phyloP scores from a whole-genome alignment of 2,113 vertebrate genomes.

The Pseudolaguvia tuberculata region DNA sequence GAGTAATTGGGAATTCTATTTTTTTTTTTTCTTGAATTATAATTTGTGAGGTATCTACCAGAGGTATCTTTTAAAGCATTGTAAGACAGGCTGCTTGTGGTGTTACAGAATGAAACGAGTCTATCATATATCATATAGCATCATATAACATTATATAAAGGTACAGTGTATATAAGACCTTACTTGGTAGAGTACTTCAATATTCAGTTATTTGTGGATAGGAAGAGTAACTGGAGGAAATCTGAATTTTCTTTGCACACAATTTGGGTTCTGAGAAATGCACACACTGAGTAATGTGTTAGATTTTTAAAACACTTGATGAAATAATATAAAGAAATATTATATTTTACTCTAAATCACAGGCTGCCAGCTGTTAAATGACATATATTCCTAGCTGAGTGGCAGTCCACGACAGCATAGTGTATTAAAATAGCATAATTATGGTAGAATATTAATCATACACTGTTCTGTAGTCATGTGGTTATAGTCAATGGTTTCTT shows the following conservation, averaged over 20 bases:
- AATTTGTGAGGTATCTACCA: background rate
- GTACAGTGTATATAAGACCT: background rate
- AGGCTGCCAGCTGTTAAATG: background rate
- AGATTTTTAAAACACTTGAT: background rate
- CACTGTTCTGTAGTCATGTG: background rate
- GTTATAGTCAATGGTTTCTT: background rate
- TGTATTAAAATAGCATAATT: background rate
- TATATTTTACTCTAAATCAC: background rate
- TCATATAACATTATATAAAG: too few relatives aligned
- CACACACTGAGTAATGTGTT: background rate
- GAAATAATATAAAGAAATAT: background rate
- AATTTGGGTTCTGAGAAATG: background rate
- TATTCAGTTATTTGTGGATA: background rate
- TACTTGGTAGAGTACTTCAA: background rate
- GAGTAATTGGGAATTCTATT: slow-evolving; percentile 12
- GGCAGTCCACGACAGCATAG: background rate
- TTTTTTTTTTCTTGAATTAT: slow-evolving; percentile 15
- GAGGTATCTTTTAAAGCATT: background rate
- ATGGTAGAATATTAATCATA: background rate
- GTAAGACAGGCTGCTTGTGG: background rate
- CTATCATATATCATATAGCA: background rate
- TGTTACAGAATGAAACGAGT: background rate
- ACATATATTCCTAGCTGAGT: background rate
- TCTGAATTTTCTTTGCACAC: background rate
- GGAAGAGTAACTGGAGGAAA: background rate